Evolutionary conservation across 2,113 vertebrate species (phyloP).

Genomic region (Malaclemys terrapin): DNA sequence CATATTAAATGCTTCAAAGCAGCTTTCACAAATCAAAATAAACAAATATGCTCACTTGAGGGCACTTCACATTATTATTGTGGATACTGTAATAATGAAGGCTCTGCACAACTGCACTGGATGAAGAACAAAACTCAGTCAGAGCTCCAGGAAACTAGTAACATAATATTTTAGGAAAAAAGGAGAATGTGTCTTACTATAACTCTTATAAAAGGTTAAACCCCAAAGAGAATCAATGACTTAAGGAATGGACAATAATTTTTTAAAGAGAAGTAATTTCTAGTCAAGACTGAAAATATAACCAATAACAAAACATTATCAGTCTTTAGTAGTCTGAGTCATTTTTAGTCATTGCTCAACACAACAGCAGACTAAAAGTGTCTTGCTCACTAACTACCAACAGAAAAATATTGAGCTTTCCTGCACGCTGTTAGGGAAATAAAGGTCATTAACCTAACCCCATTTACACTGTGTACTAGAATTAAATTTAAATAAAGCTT

Average conservation of each 20-base stretch:
- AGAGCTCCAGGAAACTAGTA: not conserved
- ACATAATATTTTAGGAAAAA: not conserved
- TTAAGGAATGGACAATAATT: not conserved
- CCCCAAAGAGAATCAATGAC: not conserved
- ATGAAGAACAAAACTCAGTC: not conserved
- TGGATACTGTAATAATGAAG: not conserved
- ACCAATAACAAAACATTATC: not conserved
- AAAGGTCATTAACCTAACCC: not conserved
- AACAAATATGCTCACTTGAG: not conserved
- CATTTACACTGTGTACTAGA: not conserved
- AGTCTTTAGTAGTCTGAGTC: not conserved
- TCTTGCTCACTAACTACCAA: not conserved
- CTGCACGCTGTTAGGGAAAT: not conserved
- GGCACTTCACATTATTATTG: accelerated
- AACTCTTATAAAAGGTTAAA: not conserved
- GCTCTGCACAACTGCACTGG: accelerated
- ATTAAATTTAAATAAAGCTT: not conserved
- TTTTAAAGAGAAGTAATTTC: not conserved
- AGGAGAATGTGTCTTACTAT: not conserved
- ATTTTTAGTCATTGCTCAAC: not conserved
- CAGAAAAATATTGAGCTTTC: not conserved
- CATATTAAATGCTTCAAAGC: not conserved
- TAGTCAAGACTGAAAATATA: not conserved
- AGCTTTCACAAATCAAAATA: not conserved
- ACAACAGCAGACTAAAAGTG: not conserved